These are phyloP conservation scores for Syrista parreyssii DNA, from an alignment of 2,888 invertebrate genomes.

Conservation along the genomic window DNA sequence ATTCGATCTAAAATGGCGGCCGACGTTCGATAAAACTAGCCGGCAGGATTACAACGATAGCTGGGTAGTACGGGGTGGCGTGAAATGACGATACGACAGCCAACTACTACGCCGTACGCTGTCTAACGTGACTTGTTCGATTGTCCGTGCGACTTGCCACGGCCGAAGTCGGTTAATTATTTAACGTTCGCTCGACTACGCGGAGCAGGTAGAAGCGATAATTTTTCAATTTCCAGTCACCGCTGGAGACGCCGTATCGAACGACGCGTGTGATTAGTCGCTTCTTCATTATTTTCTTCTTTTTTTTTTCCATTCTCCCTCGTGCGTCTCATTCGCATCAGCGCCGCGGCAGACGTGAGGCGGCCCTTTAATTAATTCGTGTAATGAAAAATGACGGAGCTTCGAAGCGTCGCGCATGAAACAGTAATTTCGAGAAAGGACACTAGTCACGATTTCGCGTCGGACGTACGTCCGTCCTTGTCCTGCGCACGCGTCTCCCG, in stretches of 20 bases:
- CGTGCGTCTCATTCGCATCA: no score
- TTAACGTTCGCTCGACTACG: no score
- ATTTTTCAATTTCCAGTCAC: neutral
- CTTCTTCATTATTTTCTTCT: neutral
- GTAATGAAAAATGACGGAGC: no score
- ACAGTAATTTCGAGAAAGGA: neutral
- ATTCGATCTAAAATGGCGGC: constrained; percentile 40
- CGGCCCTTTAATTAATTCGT: no score
- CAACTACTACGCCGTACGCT: no score
- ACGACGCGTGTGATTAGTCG: neutral
- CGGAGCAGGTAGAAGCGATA: neutral
- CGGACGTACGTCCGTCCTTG: neutral
- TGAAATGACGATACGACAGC: neutral
- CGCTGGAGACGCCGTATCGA: neutral
- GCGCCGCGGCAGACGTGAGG: no score
- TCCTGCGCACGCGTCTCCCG: neutral
- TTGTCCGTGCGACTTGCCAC: no score
- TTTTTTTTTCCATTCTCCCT: no score
- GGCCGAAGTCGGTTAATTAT: no score
- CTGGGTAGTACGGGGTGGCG: neutral
- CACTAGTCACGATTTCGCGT: neutral
- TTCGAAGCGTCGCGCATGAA: neutral
- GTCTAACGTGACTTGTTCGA: no score
- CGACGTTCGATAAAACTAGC: constrained; percentile 56
- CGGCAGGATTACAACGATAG: neutral